phyloP scores from a whole-genome alignment of 1,140 invertebrate species.

The Thaumetopoea pityocampa region DNA sequence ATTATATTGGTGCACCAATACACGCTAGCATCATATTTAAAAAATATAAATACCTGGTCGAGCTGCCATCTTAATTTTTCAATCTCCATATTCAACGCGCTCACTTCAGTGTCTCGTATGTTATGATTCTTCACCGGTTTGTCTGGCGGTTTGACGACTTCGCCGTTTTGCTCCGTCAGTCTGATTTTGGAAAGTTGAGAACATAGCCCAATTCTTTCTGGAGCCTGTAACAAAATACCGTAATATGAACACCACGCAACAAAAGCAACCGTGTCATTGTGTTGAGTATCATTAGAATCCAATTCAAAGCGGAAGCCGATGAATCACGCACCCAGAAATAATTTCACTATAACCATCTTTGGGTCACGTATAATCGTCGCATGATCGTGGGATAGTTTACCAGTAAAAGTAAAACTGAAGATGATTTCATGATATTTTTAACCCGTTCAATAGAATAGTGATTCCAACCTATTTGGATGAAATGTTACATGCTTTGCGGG shows the following conservation, averaged over 20 bases:
- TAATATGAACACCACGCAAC: constrained; percentile 10
- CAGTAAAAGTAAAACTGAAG: not conserved
- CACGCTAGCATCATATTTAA: constrained; percentile 2
- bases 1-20: constrained; percentile 47
- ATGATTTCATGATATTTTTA: not conserved
- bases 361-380: constrained; percentile 15
- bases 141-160: constrained; percentile 41
- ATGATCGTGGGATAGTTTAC: constrained; percentile 23
- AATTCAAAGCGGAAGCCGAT: constrained; percentile 24
- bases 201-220: constrained; percentile 56
- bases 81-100: constrained; percentile 83
- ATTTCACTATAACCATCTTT: constrained; percentile 36
- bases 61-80: constrained; percentile 88
- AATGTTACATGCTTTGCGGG: constrained; percentile 4
- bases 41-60: constrained; percentile 79
- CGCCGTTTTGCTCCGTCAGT: constrained; percentile 40
- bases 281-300: constrained; percentile 32
- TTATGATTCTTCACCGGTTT: constrained; percentile 34
- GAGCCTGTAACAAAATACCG: constrained; percentile 51
- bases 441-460: not conserved
- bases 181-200: constrained; percentile 53
- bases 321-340: constrained; percentile 26
- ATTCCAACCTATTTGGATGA: constrained; percentile 1
- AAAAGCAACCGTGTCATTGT: constrained; percentile 27
- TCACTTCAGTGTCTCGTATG: constrained; percentile 75